phyloP scores from a whole-genome alignment of 2,113 vertebrate genomes.

The Scomber scombrus region DNA sequence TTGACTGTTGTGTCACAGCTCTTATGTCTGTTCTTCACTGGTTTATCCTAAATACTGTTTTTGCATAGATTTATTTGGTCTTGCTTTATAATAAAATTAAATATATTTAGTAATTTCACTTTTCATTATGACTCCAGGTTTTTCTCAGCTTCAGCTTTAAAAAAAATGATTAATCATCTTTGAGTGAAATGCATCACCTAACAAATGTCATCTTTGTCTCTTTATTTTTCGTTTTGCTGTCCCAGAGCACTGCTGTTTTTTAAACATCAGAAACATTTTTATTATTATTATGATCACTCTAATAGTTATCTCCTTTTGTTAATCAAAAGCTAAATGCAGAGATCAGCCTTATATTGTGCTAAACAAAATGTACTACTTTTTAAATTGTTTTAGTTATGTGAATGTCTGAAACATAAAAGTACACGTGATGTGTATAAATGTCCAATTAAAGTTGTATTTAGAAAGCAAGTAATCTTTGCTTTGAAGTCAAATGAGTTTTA shows the following conservation, averaged over 20 bases:
- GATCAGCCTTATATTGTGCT: too few species aligned
- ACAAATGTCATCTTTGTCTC: not conserved
- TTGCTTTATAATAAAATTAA: constrained; percentile 5
- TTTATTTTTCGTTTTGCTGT: not conserved
- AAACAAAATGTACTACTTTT: not conserved
- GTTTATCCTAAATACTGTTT: too few species aligned
- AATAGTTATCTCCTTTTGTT: not conserved
- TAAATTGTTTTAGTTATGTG: not conserved
- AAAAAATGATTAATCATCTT: not conserved
- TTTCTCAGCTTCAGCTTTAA: not conserved
- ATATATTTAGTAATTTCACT: constrained; percentile 5
- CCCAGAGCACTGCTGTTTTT: not conserved
- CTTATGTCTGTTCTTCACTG: too few species aligned
- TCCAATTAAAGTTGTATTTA: constrained; percentile 32
- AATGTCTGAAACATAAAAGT: constrained; percentile 3
- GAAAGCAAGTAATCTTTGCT: constrained; percentile 11
- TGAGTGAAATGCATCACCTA: constrained; percentile 19
- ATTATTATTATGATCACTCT: not conserved
- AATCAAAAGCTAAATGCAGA: not conserved
- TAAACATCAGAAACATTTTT: too few species aligned
- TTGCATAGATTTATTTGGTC: constrained; percentile 3
- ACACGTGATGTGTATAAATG: constrained; percentile 7
- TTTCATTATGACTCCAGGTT: constrained; percentile 23
- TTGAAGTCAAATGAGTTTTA: constrained; percentile 33
- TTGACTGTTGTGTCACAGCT: not conserved